Evolutionary conservation across 2,888 invertebrate genomes (phyloP).

Genomic region (Anoncus sp.): DNA sequence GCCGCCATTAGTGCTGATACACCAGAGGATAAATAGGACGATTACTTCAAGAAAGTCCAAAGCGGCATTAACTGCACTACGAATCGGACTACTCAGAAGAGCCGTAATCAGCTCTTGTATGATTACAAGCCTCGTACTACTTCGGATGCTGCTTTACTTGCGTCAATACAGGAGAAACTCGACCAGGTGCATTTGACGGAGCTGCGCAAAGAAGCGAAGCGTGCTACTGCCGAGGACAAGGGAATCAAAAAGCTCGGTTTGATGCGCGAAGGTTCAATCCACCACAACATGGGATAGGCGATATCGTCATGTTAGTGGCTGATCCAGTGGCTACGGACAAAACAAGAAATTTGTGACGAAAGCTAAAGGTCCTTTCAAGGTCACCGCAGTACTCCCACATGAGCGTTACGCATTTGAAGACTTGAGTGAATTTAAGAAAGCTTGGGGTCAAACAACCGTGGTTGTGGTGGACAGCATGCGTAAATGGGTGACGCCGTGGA

Average conservation of each 20-base stretch:
- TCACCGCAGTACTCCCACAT: conserved; percentile 66
- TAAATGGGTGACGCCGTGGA: conserved; percentile 56
- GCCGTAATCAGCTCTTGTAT: conserved; percentile 56
- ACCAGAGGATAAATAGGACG: conserved; percentile 68
- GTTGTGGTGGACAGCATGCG: conserved; percentile 57
- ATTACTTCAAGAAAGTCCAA: conserved; percentile 65
- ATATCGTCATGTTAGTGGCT: conserved; percentile 64
- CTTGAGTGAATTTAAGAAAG: conserved; percentile 63
- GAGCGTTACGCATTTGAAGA: conserved; percentile 69
- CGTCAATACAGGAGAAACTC: conserved; percentile 47
- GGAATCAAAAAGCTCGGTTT: conserved; percentile 56
- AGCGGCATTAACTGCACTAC: conserved; percentile 67
- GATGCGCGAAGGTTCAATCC: conserved; percentile 53
- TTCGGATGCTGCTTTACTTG: conserved; percentile 49
- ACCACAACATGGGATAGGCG: conserved; percentile 59
- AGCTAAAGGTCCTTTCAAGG: conserved; percentile 67
- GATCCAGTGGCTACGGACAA: conserved; percentile 63
- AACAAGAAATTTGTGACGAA: conserved; percentile 65
- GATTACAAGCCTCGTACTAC: conserved; percentile 62
- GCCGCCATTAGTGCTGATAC: conserved; percentile 65
- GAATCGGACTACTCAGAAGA: conserved; percentile 58
- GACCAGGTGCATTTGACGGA: conserved; percentile 56
- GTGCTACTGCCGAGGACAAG: conserved; percentile 47
- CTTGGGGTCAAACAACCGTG: conserved; percentile 53
- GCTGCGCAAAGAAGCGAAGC: conserved; percentile 55